Base-by-base conservation (phyloP, 1,140 invertebrate genomes). In the Charaxes varanes region DNA sequence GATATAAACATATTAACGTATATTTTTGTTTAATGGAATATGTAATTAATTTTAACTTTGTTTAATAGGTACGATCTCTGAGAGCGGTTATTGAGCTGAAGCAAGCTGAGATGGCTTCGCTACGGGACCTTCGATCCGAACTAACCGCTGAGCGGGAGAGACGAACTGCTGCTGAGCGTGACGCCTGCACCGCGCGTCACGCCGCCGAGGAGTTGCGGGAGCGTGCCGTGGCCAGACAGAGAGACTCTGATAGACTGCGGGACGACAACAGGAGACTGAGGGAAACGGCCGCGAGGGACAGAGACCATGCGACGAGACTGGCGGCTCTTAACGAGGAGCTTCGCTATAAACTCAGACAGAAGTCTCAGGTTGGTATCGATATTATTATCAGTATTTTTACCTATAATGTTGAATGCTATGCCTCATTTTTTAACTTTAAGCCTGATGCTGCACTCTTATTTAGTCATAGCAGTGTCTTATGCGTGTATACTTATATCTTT, bases 321-420 rank as follows among this genome's bases (percentile, higher is more conserved):
- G 88, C 89, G 0, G 90, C 92, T 56, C 89, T 93, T 55, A 96
- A 95, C 64, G 95, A 97, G 81, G 92, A 96, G 76, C 84, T 97
- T 1, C 87, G 92, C 58, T 97, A 93, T 88, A 92, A 91, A 67
- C 86, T 97, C 31, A 87, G 91, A 58, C 91, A 93, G 53, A 93
- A 92, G 61, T 90, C 89, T 17, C 89, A 92, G 60, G 87, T 91
- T 4, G 8, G 19, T 11, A 27, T 3, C 26, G 11, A 12, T n/a
- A n/a, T n/a, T n/a, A n/a, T n/a, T n/a, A n/a, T n/a, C n/a, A n/a
- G n/a, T n/a, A n/a, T n/a, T n/a, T n/a, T n/a, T n/a, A n/a, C n/a
- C n/a, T n/a, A n/a, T n/a, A n/a, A n/a, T n/a, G n/a, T n/a, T n/a
- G n/a, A n/a, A n/a, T n/a, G n/a, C n/a, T n/a, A n/a, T n/a, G n/a